A percentile compares a stretch with the other conserved stretches of the same genome.
Evolutionary conservation across 2,113 vertebrate genomes (phyloP).

Genomic region (Tragelaphus scriptus): DNA sequence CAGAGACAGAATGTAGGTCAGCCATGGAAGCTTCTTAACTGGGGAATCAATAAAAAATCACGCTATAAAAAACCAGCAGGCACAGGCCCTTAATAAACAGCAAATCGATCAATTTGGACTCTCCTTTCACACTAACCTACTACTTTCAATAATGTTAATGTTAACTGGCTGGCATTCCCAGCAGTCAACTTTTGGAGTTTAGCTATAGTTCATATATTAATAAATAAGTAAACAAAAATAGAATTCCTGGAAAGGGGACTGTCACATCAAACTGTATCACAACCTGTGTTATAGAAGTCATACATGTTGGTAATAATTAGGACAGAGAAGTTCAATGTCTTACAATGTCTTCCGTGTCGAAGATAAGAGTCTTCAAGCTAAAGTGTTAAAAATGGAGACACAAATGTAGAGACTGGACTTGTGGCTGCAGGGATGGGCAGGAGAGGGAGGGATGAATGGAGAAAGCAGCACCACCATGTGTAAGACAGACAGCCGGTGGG

Average conservation of each 20-base stretch:
- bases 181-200: not conserved
- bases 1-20: not conserved
- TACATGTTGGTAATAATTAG: not conserved
- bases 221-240: not conserved
- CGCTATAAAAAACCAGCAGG: not conserved
- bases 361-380: not conserved
- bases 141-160: not conserved
- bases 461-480: not conserved
- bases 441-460: not conserved
- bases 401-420: not conserved
- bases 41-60: not conserved
- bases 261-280: not conserved
- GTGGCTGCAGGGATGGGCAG: not conserved
- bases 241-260: not conserved
- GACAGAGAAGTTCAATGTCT: not conserved
- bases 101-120: not conserved
- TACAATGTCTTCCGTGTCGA: not conserved
- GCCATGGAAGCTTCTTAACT: not conserved
- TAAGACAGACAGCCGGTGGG: not conserved
- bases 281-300: not conserved
- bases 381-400: not conserved
- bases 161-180: not conserved
- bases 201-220: not conserved
- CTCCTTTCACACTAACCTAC: not conserved
- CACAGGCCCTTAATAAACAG: not conserved